These are phyloP conservation scores for Rotaria magnacalcarata DNA, from an alignment of 2,888 invertebrate species.

Conservation along the genomic window DNA sequence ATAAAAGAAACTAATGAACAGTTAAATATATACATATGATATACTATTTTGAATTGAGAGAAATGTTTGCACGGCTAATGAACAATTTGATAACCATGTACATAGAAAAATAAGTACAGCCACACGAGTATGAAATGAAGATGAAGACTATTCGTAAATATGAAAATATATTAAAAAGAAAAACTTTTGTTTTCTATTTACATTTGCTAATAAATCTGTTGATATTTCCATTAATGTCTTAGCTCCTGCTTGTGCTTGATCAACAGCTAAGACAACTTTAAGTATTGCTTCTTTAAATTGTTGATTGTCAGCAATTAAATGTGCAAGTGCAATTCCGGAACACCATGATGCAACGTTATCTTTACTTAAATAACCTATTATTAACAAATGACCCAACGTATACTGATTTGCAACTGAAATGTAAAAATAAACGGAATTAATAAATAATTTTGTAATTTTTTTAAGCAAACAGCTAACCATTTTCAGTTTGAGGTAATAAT, in stretches of 20 bases:
- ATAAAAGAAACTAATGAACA: slow-evolving; percentile 44
- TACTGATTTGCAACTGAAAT: not conserved
- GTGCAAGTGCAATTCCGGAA: slow-evolving; percentile 81
- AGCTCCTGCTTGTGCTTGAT: slow-evolving; percentile 67
- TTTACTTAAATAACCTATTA: slow-evolving; percentile 32
- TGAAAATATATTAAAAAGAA: not conserved
- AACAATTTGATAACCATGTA: slow-evolving; percentile 80
- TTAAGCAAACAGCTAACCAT: slow-evolving; percentile 60
- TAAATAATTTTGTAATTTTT: not conserved
- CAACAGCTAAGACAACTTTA: slow-evolving; percentile 75
- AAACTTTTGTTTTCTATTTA: not conserved
- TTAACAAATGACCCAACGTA: slow-evolving; percentile 17
- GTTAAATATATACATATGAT: slow-evolving; percentile 64
- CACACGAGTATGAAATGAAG: slow-evolving; percentile 70
- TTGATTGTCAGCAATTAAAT: slow-evolving; percentile 77
- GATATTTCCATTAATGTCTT: slow-evolving; percentile 37
- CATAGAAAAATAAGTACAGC: slow-evolving; percentile 83
- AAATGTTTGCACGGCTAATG: slow-evolving; percentile 75
- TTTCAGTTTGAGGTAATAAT: slow-evolving; percentile 77
- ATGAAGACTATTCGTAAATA: not conserved
- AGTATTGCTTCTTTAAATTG: slow-evolving; percentile 77
- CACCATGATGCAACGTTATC: slow-evolving; percentile 91
- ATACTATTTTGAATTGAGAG: slow-evolving; percentile 71
- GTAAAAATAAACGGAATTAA: too few relatives aligned
- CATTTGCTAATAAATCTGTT: not conserved